Evolutionary conservation across 2,888 invertebrate species (phyloP).

Genomic region (Athalia cordata): DNA sequence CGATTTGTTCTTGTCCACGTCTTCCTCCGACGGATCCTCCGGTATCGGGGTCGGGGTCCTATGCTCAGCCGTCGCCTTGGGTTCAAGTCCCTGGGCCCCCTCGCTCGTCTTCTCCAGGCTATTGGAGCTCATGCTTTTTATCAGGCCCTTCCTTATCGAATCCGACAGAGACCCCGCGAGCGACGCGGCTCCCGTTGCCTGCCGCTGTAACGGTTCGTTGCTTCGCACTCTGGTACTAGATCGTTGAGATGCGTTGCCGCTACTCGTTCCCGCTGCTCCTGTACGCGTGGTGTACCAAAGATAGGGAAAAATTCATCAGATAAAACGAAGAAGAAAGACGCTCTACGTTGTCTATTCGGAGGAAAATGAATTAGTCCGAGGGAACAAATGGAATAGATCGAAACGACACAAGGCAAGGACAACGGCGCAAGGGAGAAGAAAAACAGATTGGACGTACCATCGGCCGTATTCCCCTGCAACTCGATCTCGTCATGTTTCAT

Average conservation of each 20-base stretch:
- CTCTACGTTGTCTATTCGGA: too few species aligned
- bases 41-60: slow-evolving; percentile 78
- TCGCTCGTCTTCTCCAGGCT: slow-evolving; percentile 54
- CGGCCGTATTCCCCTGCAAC: slow-evolving; percentile 41
- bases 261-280: slow-evolving; percentile 30
- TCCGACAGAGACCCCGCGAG: slow-evolving; percentile 50
- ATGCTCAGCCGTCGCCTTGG: slow-evolving; percentile 64
- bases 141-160: slow-evolving; percentile 58
- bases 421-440: too few species aligned
- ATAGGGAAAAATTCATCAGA: neutral
- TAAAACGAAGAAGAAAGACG: neutral
- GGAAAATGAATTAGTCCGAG: neutral
- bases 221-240: slow-evolving; percentile 54
- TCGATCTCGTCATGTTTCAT: slow-evolving; percentile 73
- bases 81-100: neutral
- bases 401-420: too few species aligned
- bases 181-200: slow-evolving; percentile 43
- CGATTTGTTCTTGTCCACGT: slow-evolving; percentile 65
- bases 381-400: neutral
- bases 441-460: too few species aligned
- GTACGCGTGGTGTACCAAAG: neutral
- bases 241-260: slow-evolving; percentile 48
- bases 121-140: slow-evolving; percentile 57
- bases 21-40: slow-evolving; percentile 77
- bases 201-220: slow-evolving; percentile 40